Evolutionary conservation across 2,888 invertebrate species (phyloP).

Genomic region (Microplitis deprimator): DNA sequence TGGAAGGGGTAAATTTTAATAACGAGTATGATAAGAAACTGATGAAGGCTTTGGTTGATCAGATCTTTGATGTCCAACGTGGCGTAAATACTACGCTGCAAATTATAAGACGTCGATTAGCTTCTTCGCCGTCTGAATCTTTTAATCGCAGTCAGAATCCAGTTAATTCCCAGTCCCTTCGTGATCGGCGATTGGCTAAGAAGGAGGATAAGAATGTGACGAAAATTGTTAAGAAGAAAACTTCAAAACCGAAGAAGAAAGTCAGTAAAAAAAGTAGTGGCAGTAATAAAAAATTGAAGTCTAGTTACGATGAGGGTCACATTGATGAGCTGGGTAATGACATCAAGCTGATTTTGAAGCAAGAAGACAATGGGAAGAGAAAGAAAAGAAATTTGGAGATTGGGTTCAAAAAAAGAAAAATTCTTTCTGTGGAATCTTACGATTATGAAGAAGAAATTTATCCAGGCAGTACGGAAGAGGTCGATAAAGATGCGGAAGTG

Average conservation of each 20-base stretch:
- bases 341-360: slow-evolving; percentile 48
- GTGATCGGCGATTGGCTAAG: not conserved
- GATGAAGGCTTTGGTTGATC: slow-evolving; percentile 48
- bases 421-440: not conserved
- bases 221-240: not conserved
- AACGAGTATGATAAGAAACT: slow-evolving; percentile 52
- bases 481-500: not conserved
- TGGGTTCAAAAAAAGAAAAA: not conserved
- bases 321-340: slow-evolving; percentile 46
- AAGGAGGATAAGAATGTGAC: not conserved
- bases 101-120: slow-evolving; percentile 45
- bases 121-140: slow-evolving; percentile 1
- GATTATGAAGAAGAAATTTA: not conserved
- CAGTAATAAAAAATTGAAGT: not conserved
- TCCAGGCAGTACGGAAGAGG: not conserved
- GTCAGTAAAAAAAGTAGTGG: not conserved
- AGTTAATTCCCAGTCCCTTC: not conserved
- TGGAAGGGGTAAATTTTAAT: slow-evolving; percentile 46
- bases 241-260: not conserved
- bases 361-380: slow-evolving; percentile 42
- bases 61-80: slow-evolving; percentile 51
- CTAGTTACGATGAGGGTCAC: slow-evolving; percentile 34
- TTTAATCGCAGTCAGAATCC: no score
- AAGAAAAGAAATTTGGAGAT: slow-evolving; percentile 8
- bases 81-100: slow-evolving; percentile 55